A percentile compares a stretch with the other conserved stretches of the same genome.
These are phyloP conservation scores for Caiman crocodilus DNA, from an alignment of 2,797 vertebrate genomes.

Conservation along the genomic window DNA sequence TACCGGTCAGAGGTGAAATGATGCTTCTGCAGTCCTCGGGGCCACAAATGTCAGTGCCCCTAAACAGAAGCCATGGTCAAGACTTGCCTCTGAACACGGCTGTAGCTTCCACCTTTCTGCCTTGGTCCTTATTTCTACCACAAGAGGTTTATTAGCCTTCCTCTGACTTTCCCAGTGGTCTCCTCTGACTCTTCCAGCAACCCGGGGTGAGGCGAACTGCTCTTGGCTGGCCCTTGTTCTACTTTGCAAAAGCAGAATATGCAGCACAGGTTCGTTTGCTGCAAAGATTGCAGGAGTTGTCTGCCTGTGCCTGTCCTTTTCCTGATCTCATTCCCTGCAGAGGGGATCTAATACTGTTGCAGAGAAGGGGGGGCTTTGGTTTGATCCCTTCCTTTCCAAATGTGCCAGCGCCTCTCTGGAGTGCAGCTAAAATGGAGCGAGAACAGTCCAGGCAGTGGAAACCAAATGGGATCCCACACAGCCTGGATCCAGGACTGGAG, in stretches of 20 bases:
- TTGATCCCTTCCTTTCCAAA: too few species aligned
- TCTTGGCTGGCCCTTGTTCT: neutral
- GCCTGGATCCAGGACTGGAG: neutral
- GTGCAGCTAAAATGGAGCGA: neutral
- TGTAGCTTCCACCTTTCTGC: neutral
- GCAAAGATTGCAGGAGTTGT: neutral
- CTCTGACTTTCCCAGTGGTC: neutral
- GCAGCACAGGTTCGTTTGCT: neutral
- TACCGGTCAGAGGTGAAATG: neutral
- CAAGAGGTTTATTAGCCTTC: neutral
- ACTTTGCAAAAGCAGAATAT: neutral
- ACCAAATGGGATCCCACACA: constrained; percentile 27
- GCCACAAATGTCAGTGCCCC: neutral
- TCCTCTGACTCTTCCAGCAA: neutral
- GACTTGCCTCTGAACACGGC: neutral
- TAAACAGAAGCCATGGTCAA: neutral
- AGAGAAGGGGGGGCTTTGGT: too few species aligned
- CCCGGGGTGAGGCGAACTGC: too few species aligned
- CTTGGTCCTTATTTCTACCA: neutral
- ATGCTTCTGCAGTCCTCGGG: neutral
- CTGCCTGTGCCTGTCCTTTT: too few species aligned
- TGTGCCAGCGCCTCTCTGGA: too few species aligned
- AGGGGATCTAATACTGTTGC: neutral
- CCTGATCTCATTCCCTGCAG: neutral
- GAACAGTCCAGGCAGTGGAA: neutral